A percentile compares a stretch with the other conserved stretches of the same genome.
Evolutionary conservation across 2,888 invertebrate species (phyloP).

Genomic region (Exephanes ischioxanthus): DNA sequence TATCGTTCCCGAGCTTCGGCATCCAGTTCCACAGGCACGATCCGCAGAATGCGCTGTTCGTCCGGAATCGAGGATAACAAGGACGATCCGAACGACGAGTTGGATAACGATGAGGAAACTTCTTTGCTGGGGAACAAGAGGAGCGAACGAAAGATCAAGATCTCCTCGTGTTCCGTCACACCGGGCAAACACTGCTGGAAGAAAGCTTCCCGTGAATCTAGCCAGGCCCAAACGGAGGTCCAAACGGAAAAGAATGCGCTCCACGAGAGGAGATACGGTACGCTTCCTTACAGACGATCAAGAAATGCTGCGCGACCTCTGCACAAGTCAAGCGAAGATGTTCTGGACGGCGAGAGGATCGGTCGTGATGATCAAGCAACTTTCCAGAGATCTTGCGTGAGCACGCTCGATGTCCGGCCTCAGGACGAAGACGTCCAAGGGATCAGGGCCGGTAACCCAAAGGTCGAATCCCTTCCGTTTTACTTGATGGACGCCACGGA

Average conservation of each 20-base stretch:
- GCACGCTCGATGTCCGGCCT: conserved; percentile 73
- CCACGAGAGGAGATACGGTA: conserved; percentile 75
- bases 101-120: conserved; percentile 44
- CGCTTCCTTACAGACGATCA: conserved; percentile 76
- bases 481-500: conserved; percentile 80
- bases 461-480: conserved; percentile 57
- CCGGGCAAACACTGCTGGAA: conserved; percentile 66
- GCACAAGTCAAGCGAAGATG: conserved; percentile 80
- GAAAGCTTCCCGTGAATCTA: conserved; percentile 5
- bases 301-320: conserved; percentile 72
- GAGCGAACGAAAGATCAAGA: conserved; percentile 46
- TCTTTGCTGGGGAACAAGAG: conserved; percentile 25
- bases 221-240: background rate
- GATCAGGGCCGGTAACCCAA: conserved; percentile 3
- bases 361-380: conserved; percentile 56
- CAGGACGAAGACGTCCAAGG: conserved; percentile 28
- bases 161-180: conserved; percentile 79
- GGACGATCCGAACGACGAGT: conserved; percentile 14
- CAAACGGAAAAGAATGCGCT: conserved; percentile 11
- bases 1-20: conserved; percentile 59
- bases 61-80: conserved; percentile 65
- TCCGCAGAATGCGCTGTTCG: conserved; percentile 74
- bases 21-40: conserved; percentile 69
- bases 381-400: conserved; percentile 73
- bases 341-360: conserved; percentile 76